Evolutionary conservation across 1,140 invertebrate species (phyloP), one percentile per base, ranked within the genome.

Genomic region (Drosophila punjabiensis): DNA sequence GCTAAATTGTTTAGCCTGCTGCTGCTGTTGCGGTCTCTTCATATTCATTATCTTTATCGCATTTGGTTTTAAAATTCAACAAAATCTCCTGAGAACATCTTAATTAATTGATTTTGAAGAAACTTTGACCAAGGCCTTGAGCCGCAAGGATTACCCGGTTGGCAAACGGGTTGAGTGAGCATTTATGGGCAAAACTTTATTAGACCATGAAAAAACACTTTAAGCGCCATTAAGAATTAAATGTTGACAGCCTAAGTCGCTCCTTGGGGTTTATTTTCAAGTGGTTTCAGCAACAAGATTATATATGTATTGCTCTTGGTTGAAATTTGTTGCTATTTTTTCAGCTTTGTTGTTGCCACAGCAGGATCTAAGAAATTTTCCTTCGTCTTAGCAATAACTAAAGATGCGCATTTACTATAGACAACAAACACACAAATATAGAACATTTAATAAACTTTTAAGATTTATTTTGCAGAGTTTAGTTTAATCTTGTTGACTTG

Each of bases 31-130:
- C n/a, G 61, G 47, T 55, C 63, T 24, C 13, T 39, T 48, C 63
- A 32, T 43, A 33, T 67, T 67, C 45, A 53, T 71, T 71, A 68
- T 71, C 63, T 47, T 37, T 37, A 55, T 47, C 63, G 48, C 24
- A 45, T 37, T 70, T 24, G 7, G 35, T 20, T 67, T 53, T 53
- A 13, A 35, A 41, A 33, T 43, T 30, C 37, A 14, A 6, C 30
- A 20, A 67, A 67, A 35, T 64, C 64, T 43, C 39, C 16, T 28
- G 30, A 64, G 20, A 71, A 55, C 48, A 67, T 67, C 50, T 32
- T 69, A 71, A 71, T 71, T 55, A 71, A 71, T 71, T 69, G 65
- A 71, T 71, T 69, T 69, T 39, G 33, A 69, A 71, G 67, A 68
- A 71, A 69, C 64, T 69, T 69, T 69, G 64, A 48, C 50, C 35